Percentiles rank a stretch among this genome's conserved stretches.
Evolutionary conservation across 2,797 vertebrate species (phyloP).

Genomic region (Halcyon badia): DNA sequence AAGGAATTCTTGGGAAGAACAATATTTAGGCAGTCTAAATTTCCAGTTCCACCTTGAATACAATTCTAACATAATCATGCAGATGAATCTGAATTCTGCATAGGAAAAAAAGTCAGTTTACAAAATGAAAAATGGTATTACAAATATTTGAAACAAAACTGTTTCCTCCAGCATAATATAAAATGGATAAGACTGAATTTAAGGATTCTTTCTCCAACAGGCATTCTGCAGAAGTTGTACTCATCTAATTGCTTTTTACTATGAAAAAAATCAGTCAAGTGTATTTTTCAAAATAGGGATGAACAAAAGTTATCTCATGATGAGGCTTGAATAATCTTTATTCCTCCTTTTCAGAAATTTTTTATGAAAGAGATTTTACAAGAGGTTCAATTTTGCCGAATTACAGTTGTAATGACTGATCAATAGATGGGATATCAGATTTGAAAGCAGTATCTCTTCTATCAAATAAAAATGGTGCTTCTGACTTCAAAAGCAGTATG

Average conservation of each 20-base stretch:
- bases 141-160: neutral
- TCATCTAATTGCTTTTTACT: neutral
- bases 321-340: neutral
- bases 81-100: neutral
- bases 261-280: neutral
- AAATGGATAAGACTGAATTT: neutral
- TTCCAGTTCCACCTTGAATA: neutral
- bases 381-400: constrained; percentile 11
- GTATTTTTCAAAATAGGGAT: neutral
- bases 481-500: neutral
- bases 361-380: constrained; percentile 28
- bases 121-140: neutral
- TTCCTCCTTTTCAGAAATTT: neutral
- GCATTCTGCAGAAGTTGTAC: neutral
- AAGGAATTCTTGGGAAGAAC: neutral
- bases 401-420: constrained; percentile 42
- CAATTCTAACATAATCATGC: neutral
- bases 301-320: neutral
- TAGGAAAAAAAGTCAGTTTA: neutral
- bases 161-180: neutral
- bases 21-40: neutral
- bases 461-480: neutral
- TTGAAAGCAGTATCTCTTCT: constrained; percentile 13
- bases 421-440: constrained; percentile 12
- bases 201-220: neutral